A percentile compares a stretch with the other conserved stretches of the same genome.
Evolutionary conservation across 2,113 vertebrate species (phyloP).

Genomic region (Tetraodon nigroviridis): DNA sequence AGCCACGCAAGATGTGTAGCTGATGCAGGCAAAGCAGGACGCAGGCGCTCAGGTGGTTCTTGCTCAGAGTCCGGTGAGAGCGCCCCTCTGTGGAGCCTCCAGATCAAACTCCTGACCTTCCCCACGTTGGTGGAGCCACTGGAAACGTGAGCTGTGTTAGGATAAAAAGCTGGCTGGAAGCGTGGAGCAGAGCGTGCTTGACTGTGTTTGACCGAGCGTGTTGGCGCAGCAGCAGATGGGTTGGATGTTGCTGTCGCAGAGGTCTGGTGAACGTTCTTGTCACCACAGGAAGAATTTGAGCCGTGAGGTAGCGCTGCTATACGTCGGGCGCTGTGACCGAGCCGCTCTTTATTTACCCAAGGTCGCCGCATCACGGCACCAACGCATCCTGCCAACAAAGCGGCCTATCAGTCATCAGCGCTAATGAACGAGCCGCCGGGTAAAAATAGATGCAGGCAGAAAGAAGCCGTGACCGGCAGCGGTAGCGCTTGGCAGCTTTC

Average conservation of each 20-base stretch:
- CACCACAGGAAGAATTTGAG: too few relatives aligned
- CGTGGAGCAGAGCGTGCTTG: too few relatives aligned
- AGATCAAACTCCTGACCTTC: background rate
- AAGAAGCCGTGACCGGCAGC: constrained; percentile 42
- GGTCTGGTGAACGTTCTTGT: too few relatives aligned
- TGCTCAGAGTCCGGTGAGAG: too few relatives aligned
- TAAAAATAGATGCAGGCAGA: constrained; percentile 70
- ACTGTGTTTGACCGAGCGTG: too few relatives aligned
- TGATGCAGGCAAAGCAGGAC: constrained; percentile 38
- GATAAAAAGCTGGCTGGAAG: too few relatives aligned
- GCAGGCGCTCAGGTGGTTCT: background rate
- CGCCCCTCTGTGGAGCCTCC: too few relatives aligned
- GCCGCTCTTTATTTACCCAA: constrained; percentile 38
- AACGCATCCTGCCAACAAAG: constrained; percentile 60
- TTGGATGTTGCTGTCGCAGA: too few relatives aligned
- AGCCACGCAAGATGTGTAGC: constrained; percentile 34
- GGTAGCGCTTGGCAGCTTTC: constrained; percentile 44
- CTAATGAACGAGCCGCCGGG: constrained; percentile 62
- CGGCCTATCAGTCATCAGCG: constrained; percentile 69
- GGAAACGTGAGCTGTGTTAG: background rate
- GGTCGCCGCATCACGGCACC: constrained; percentile 62
- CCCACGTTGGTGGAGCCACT: background rate
- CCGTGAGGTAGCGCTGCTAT: too few relatives aligned
- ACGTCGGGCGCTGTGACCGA: background rate
- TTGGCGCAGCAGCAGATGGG: too few relatives aligned